phyloP scores from a whole-genome alignment of 1,140 invertebrate species.

The Pseudomyrmex pallidus region DNA sequence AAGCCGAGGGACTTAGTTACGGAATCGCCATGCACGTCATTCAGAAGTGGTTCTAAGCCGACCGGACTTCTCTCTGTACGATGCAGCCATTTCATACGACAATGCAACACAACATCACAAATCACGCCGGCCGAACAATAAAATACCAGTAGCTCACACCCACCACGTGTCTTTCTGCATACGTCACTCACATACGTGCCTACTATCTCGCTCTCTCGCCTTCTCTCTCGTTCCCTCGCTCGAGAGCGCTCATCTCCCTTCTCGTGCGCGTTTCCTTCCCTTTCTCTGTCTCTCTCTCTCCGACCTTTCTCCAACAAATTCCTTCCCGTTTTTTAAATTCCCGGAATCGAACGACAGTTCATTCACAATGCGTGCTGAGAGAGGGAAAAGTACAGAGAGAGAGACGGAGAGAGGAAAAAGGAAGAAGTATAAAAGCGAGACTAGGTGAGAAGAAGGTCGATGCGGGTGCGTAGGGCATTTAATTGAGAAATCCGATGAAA shows the following conservation, averaged over 20 bases:
- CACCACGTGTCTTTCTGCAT: slow-evolving; percentile 71
- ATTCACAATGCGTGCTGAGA: slow-evolving; percentile 67
- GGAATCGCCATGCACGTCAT: slow-evolving; percentile 55
- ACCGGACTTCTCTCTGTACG: slow-evolving; percentile 50
- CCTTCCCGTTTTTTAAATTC: slow-evolving; percentile 78
- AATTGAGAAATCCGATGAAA: slow-evolving; percentile 72
- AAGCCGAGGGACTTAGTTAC: slow-evolving; percentile 44
- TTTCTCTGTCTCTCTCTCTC: slow-evolving; percentile 6
- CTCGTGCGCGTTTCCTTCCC: not conserved
- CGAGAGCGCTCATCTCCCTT: not conserved
- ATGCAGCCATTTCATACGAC: slow-evolving; percentile 58
- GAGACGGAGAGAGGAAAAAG: not conserved
- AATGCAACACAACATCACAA: slow-evolving; percentile 71
- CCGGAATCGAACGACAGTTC: slow-evolving; percentile 72
- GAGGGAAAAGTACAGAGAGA: not conserved
- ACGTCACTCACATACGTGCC: slow-evolving; percentile 40
- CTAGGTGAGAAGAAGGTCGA: slow-evolving; percentile 13
- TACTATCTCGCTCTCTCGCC: slow-evolving; percentile 13
- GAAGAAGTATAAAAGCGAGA: not conserved
- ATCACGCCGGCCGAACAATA: slow-evolving; percentile 73
- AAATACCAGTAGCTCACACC: slow-evolving; percentile 75
- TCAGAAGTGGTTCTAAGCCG: slow-evolving; percentile 51
- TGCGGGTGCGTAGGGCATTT: slow-evolving; percentile 69
- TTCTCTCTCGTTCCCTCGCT: not conserved
- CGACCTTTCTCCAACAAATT: slow-evolving; percentile 69